A percentile compares a stretch with the other conserved stretches of the same genome.
Conservation (phyloP, 2,888 invertebrate species). For the Apamea anceps region DNA sequence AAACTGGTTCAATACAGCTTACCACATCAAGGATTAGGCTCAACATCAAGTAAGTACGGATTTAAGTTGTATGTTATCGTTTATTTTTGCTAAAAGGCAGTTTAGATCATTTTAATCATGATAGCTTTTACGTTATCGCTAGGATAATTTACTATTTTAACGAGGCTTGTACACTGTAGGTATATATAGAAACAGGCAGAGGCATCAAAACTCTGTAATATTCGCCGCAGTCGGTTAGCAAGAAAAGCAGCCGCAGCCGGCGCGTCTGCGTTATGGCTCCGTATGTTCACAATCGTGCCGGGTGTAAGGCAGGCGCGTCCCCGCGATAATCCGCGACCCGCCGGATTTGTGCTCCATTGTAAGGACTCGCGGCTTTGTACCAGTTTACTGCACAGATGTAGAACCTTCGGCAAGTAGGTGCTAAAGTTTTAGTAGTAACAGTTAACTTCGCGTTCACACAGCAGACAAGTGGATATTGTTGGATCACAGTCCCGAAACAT, state of each 20-base stretch:
- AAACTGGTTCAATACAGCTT: neutral
- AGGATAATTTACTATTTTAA: neutral
- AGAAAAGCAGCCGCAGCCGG: neutral
- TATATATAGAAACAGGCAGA: neutral
- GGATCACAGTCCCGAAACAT: neutral
- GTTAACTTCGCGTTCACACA: neutral
- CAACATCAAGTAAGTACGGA: neutral
- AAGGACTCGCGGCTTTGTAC: conserved; percentile 32
- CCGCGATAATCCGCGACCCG: conserved; percentile 25
- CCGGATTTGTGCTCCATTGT: conserved; percentile 48
- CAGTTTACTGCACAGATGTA: conserved; percentile 10
- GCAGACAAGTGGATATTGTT: neutral
- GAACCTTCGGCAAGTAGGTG: neutral
- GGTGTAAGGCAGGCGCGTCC: conserved; percentile 15
- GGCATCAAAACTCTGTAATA: no score
- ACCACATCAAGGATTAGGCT: neutral
- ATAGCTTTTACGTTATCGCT: neutral
- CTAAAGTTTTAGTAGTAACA: conserved; percentile 5
- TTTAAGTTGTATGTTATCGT: neutral
- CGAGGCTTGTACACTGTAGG: neutral
- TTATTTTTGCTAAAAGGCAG: conserved; percentile 2
- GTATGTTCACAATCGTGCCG: conserved; percentile 36
- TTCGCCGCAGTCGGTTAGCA: neutral
- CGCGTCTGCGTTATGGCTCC: neutral
- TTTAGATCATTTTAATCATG: neutral